Evolutionary conservation across 2,797 vertebrate species (phyloP), one percentile per base, ranked within the genome.

Genomic region (Lerista edwardsae): DNA sequence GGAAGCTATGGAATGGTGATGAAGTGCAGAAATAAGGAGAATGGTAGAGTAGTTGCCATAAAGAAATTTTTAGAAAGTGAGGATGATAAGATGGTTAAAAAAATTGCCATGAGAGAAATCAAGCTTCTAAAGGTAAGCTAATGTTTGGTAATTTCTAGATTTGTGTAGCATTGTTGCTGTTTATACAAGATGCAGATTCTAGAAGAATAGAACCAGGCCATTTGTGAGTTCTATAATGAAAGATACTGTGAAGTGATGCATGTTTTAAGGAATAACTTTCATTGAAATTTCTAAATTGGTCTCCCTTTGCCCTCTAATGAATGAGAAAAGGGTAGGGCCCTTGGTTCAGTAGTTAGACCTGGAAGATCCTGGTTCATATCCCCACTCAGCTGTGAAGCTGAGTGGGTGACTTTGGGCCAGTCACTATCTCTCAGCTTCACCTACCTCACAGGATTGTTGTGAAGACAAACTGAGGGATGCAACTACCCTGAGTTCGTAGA

Each of bases 21-120:
- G 65, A 98, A 97, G 75, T 97, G 97, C 74, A 96, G 97, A 1
- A 96, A 97, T 84, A 94, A 96, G 67, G 95, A 97, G 79, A 97
- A 91, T 10, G 97, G 97, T 6, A 95, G 95, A 79, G 95, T 97
- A 31, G 97, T 98, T 6, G 97, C 97, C 82, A 96, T 98, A 76
- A 98, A 98, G 95, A 98, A 97, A 90, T 98, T 98, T 80, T 64
- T 97, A 93, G 97, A 98, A 92, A 97, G 95, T 0, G 97, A 97
- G 34, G 96, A 97, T 67, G 97, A 97, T 87, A 96, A 96, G 93
- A 93, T 94, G 47, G 97, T 98, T 93, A 97, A 96, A 94, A 98
- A 97, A 94, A 97, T 98, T 44, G 97, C 96, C 15, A 95, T 95
- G 91, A 90, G 97, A 88, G 97, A 98, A 94, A 96, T 98, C 93